These are phyloP conservation scores for Euproctis similis DNA, from an alignment of 2,888 invertebrate species.

Conservation along the genomic window DNA sequence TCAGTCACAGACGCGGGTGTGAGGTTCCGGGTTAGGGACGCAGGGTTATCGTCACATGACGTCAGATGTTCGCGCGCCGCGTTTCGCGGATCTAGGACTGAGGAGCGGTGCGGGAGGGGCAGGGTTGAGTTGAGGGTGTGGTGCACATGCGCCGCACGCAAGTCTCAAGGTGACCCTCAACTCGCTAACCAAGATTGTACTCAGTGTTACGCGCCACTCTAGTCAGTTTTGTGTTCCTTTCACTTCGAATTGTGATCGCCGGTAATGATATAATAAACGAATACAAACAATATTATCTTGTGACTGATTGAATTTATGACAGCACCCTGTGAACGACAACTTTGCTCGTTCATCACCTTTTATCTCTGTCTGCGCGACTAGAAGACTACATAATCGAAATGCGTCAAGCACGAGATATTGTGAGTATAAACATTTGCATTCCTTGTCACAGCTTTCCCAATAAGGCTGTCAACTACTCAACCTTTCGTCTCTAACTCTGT, in stretches of 20 bases:
- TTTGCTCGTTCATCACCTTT: slow-evolving; percentile 69
- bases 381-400: slow-evolving; percentile 68
- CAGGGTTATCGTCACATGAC: slow-evolving; percentile 37
- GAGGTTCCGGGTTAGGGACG: slow-evolving; percentile 13
- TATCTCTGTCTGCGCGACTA: slow-evolving; percentile 66
- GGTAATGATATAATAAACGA: slow-evolving; percentile 56
- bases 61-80: slow-evolving; percentile 36
- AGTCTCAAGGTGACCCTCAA: slow-evolving; percentile 70
- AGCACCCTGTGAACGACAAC: slow-evolving; percentile 71
- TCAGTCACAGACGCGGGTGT: slow-evolving; percentile 15
- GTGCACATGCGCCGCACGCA: slow-evolving; percentile 66
- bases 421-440: too few species aligned
- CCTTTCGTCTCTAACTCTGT: too few species aligned
- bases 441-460: too few species aligned
- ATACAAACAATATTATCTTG: slow-evolving; percentile 42
- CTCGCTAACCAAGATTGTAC: slow-evolving; percentile 45
- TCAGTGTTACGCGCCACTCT: slow-evolving; percentile 39
- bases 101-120: slow-evolving; percentile 24
- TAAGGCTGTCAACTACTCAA: too few species aligned
- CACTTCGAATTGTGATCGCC: slow-evolving; percentile 41
- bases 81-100: slow-evolving; percentile 8
- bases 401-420: slow-evolving; percentile 69
- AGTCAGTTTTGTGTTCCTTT: slow-evolving; percentile 59
- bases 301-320: slow-evolving; percentile 57
- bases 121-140: slow-evolving; percentile 58